Conservation (phyloP, 2,888 invertebrate genomes). For the Acleris emargana region DNA sequence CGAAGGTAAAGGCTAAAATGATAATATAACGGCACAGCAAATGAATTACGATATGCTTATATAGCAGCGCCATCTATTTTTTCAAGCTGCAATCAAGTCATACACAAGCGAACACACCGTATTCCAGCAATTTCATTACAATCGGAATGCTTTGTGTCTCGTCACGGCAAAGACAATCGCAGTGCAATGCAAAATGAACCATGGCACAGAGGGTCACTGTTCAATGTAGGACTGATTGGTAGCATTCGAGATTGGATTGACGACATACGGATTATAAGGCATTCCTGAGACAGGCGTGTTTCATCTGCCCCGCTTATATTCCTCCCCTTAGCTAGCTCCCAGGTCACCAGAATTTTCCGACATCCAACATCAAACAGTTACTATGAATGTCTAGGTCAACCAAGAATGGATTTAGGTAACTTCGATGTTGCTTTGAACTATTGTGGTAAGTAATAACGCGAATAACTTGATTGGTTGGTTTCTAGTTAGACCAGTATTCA, state of each 20-base stretch:
- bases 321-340: too few relatives aligned
- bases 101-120: slow-evolving; percentile 1
- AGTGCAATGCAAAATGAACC: slow-evolving; percentile 3
- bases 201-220: background rate
- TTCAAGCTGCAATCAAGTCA: background rate
- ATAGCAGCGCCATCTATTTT: background rate
- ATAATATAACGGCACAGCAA: too few relatives aligned
- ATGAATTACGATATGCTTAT: background rate
- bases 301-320: background rate
- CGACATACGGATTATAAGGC: slow-evolving; percentile 30
- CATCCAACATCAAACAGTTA: too few relatives aligned
- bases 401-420: too few relatives aligned
- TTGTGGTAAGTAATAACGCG: too few relatives aligned
- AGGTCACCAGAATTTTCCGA: too few relatives aligned
- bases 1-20: too few relatives aligned
- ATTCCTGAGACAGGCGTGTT: slow-evolving; percentile 28
- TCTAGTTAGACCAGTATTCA: too few relatives aligned
- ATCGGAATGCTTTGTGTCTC: slow-evolving; percentile 22
- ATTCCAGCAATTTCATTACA: slow-evolving; percentile 24
- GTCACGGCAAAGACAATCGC: slow-evolving; percentile 7
- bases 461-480: too few relatives aligned
- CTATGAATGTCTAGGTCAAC: too few relatives aligned
- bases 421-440: too few relatives aligned
- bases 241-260: slow-evolving; percentile 16
- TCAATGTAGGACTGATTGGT: background rate